Evolutionary conservation across 2,888 invertebrate species (phyloP).

Genomic region (Leptothorax acervorum): DNA sequence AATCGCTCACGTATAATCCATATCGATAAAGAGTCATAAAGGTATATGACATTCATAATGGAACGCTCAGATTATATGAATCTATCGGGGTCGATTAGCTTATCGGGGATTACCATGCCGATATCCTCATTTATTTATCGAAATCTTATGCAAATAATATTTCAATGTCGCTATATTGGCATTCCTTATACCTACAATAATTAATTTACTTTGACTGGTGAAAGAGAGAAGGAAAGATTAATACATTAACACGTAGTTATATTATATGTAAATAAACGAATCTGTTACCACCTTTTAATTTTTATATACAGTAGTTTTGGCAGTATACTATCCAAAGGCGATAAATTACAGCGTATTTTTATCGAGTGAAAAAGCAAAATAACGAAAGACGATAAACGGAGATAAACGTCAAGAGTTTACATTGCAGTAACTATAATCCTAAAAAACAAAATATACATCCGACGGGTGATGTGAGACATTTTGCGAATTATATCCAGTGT

Average conservation of each 20-base stretch:
- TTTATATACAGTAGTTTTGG: neutral
- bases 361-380: neutral
- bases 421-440: neutral
- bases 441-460: neutral
- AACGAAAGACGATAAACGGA: neutral
- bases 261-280: neutral
- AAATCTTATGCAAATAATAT: slow-evolving; percentile 1
- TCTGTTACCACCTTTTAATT: neutral
- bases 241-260: neutral
- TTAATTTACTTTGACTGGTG: neutral
- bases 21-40: slow-evolving; percentile 15
- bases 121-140: neutral
- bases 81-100: neutral
- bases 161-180: neutral
- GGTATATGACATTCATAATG: slow-evolving; percentile 2
- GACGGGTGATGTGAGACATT: neutral
- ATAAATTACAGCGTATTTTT: slow-evolving; percentile 27
- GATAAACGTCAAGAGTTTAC: slow-evolving; percentile 12
- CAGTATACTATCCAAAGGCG: neutral
- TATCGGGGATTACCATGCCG: neutral
- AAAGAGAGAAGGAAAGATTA: neutral
- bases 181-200: neutral
- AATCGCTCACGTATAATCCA: slow-evolving; percentile 35
- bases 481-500: neutral
- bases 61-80: neutral